Base-by-base conservation (phyloP, 2,888 invertebrate species). In the Nomada goodeniana region DNA sequence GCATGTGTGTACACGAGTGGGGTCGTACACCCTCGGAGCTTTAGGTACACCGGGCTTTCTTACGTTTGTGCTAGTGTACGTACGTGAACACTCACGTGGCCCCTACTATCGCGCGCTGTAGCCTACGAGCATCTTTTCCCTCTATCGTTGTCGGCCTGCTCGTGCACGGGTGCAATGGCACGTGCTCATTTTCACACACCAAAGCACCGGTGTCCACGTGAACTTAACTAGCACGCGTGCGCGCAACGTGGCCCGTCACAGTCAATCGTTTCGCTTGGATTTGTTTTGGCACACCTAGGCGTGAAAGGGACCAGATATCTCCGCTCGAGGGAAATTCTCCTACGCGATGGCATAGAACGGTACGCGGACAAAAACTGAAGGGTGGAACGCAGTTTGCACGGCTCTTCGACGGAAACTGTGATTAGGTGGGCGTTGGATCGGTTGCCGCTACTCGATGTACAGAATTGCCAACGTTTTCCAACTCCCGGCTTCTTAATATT, bases 1-100 rank as follows among this genome's bases (percentile, higher is more conserved):
- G 88, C 89, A 88, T 90, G 88, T 88, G 88, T 87, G 87, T 89
- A 84, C 80, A 85, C 71, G 64, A 64, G 71, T n/a, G 70, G 85
- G 81, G 76, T 80, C 82, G 77, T 70, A 74, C 86, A 79, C 86
- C 76, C 87, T 78, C 71, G 52, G 44, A 77, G 69, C 73, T 63
- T 84, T 78, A 67, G 76, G 73, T 80, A 81, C 86, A 88, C 87
- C 87, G 87, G 87, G 83, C 85, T 63, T 44, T 42, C 18, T 13
- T 47, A 20, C 71, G 55, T 65, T 53, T 64, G 68, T 70, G n/a
- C 55, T 63, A 59, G 55, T 82, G 18, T 29, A 63, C 47, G 47
- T 42, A 60, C 23, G 57, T 13, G 36, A 2, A 2, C 15, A 42
- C 47, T 50, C 50, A 23, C 13, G 47, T 57, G 50, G 7, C 52